These are phyloP conservation scores for Drosophila planitibia DNA, from an alignment of 2,888 invertebrate genomes.

Conservation along the genomic window DNA sequence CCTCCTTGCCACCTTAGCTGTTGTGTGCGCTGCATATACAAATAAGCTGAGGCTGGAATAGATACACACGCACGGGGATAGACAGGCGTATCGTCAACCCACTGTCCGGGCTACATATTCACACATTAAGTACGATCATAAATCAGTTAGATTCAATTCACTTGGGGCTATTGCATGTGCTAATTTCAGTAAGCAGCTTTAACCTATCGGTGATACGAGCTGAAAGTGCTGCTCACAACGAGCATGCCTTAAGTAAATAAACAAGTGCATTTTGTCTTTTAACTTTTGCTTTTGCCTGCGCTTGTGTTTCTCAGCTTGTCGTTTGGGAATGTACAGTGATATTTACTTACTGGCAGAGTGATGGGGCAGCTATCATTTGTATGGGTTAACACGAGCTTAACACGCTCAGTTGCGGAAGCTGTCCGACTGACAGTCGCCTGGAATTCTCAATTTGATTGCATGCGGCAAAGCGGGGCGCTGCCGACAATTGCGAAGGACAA, in stretches of 20 bases:
- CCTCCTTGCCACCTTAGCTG: not conserved
- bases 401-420: conserved; percentile 3
- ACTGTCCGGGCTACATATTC: conserved; percentile 61
- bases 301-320: not conserved
- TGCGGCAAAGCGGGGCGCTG: not conserved
- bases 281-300: not conserved
- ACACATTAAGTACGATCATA: conserved; percentile 81
- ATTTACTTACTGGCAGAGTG: conserved; percentile 10
- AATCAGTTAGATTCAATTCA: conserved; percentile 82
- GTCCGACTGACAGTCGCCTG: conserved; percentile 20
- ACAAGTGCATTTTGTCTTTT: not conserved
- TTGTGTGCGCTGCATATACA: conserved; percentile 59
- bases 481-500: conserved; percentile 52
- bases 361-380: conserved; percentile 14
- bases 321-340: not conserved
- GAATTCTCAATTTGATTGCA: conserved; percentile 40
- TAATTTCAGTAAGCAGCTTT: conserved; percentile 56
- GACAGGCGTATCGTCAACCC: conserved; percentile 37
- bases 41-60: conserved; percentile 22
- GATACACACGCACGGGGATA: conserved; percentile 14
- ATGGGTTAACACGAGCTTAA: conserved; percentile 17
- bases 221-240: not conserved
- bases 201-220: conserved; percentile 18
- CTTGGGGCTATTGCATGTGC: conserved; percentile 67
- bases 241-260: not conserved